Conservation (phyloP, 2,797 vertebrate species). For the Lithobates pipiens region DNA sequence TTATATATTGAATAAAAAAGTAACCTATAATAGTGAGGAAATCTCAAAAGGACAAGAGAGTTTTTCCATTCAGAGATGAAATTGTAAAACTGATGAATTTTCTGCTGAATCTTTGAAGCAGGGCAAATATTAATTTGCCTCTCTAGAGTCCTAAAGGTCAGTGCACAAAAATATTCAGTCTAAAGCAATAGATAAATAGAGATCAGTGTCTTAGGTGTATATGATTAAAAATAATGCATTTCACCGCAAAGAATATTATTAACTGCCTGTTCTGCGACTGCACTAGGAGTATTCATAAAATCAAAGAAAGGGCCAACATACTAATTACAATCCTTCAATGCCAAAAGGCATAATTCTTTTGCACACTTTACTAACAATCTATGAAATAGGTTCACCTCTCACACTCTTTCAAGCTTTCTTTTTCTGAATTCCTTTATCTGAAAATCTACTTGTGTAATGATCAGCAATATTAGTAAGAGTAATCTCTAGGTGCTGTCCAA, state of each 20-base stretch:
- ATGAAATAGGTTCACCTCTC: neutral
- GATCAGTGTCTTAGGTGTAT: constrained; percentile 17
- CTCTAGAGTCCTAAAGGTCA: constrained; percentile 45
- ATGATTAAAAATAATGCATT: constrained; percentile 39
- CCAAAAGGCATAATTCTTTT: constrained; percentile 17
- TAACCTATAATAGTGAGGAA: constrained; percentile 5
- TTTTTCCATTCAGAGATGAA: neutral
- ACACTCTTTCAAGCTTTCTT: neutral
- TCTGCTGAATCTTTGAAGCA: constrained; percentile 33
- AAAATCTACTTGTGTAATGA: neutral
- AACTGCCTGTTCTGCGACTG: constrained; percentile 42
- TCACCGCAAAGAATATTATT: constrained; percentile 39
- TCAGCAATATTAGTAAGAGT: neutral
- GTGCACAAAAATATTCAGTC: constrained; percentile 8
- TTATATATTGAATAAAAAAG: neutral
- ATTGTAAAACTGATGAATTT: constrained; percentile 16
- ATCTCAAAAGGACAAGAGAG: neutral
- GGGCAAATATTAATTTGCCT: constrained; percentile 14
- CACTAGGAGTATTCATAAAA: constrained; percentile 34
- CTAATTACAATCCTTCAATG: constrained; percentile 31
- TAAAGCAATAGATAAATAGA: constrained; percentile 18
- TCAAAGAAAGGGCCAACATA: constrained; percentile 34
- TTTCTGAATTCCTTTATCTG: neutral
- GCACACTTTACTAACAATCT: neutral
- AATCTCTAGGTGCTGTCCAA: neutral